phyloP scores from a whole-genome alignment of 2,797 vertebrate genomes.

The Poeciliopsis presidionis region DNA sequence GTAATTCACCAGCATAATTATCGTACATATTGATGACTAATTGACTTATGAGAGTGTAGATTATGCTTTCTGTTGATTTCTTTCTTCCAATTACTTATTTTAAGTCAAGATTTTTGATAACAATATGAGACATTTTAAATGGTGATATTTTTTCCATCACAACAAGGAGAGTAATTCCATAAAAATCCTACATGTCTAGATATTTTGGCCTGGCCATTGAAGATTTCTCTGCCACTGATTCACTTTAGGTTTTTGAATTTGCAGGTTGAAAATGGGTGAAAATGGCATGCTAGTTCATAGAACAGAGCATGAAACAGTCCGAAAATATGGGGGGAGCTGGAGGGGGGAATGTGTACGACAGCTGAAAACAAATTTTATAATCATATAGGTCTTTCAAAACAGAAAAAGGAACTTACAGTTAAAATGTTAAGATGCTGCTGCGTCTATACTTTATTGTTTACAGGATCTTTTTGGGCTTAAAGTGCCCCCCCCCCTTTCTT shows the following conservation, averaged over 20 bases:
- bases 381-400: not conserved
- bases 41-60: no score
- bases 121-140: not conserved
- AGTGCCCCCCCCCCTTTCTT: not conserved
- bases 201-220: not conserved
- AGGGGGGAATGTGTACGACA: not conserved
- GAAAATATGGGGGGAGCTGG: not conserved
- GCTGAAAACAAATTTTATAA: not conserved
- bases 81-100: no score
- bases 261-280: not conserved
- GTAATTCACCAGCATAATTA: not conserved
- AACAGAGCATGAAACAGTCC: not conserved
- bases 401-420: not conserved
- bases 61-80: no score
- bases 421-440: not conserved
- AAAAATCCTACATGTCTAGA: not conserved
- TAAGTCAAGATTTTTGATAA: no score
- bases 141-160: not conserved
- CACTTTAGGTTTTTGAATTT: not conserved
- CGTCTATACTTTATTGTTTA: not conserved
- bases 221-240: not conserved
- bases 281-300: not conserved
- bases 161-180: not conserved
- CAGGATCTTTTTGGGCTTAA: not conserved
- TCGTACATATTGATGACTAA: not conserved